Conservation (phyloP, 2,797 vertebrate genomes). For the Coracias cyanogaster region DNA sequence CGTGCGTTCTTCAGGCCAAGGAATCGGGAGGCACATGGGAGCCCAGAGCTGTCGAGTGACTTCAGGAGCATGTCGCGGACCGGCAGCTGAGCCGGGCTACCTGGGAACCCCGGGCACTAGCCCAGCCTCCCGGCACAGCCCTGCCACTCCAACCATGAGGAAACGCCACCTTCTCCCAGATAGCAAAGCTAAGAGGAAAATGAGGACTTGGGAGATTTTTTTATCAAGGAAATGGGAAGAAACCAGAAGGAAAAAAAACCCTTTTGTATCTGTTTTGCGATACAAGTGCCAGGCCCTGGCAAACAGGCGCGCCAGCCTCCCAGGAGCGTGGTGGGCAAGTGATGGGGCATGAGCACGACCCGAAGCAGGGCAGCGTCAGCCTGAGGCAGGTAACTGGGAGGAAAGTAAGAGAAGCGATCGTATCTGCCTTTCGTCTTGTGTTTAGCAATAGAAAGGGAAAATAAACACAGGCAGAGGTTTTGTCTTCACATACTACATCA, state of each 20-base stretch:
- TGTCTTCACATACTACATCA: neutral
- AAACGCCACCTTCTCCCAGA: neutral
- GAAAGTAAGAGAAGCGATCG: accelerated
- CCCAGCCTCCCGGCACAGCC: neutral
- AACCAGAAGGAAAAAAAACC: neutral
- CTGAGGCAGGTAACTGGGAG: accelerated
- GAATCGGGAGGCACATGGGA: neutral
- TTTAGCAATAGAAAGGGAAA: neutral
- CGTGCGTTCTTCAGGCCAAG: accelerated
- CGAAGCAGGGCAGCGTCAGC: accelerated
- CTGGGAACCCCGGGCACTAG: neutral
- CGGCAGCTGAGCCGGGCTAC: neutral
- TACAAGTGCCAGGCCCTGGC: neutral
- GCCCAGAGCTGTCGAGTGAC: no score
- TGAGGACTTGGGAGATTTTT: neutral
- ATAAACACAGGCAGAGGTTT: neutral
- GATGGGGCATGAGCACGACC: no score
- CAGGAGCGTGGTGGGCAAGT: accelerated
- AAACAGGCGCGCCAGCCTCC: neutral
- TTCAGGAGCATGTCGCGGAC: accelerated
- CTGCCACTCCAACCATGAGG: accelerated
- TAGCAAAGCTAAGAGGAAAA: neutral
- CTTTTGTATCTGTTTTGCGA: neutral
- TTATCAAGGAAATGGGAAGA: neutral
- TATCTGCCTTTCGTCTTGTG: neutral